Base-by-base conservation (phyloP, 2,888 invertebrate genomes). In the Hirtodrosophila confusa region DNA sequence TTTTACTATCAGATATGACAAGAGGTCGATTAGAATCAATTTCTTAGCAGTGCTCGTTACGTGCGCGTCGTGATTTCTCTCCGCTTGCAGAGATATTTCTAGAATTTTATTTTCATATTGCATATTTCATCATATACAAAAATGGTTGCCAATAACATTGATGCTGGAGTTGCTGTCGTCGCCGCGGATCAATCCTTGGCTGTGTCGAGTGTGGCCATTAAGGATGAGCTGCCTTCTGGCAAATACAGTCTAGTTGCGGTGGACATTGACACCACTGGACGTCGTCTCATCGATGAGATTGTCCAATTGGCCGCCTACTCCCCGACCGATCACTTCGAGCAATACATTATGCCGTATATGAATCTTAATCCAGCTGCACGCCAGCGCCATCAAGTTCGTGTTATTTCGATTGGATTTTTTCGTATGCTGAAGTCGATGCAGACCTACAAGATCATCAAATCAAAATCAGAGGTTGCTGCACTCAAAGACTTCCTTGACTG, bases 301-400 rank as follows among this genome's bases (percentile, higher is more conserved):
- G 96, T 96, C 87, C 96, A 97, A 91, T 94, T 97, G 84, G 96
- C 96, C 4, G 96, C 95, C 0, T 96, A 95, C 89, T 95, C 95
- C 3, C 94, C 95, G 0, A 93, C 93, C 73, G 93, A 94, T 49
- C 93, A 94, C 70, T 97, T 96, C 89, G 94, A 95, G 3, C 96
- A 97, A 91, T 96, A 97, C 91, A 96, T 97, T 55, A 97, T 97
- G 96, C 97, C 97, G 3, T 95, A 95, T 90, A 95, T 95, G 71
- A 95, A 97, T 91, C 92, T 97, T 65, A 95, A 95, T 90, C 94
- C 95, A 3, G 93, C 94, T 27, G 95, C 95, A 6, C 93, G 94
- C 33, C 94, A 95, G 71, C 94, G 96, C 9, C 96, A 96, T 91
- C 95, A 95, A 89, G 94, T 97, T 66, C 93, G 95, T 63, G 95